Percentiles rank a stretch among this genome's conserved stretches.
These are phyloP conservation scores for Ailuropoda melanoleuca DNA, from an alignment of 2,113 vertebrate species.

Conservation along the genomic window DNA sequence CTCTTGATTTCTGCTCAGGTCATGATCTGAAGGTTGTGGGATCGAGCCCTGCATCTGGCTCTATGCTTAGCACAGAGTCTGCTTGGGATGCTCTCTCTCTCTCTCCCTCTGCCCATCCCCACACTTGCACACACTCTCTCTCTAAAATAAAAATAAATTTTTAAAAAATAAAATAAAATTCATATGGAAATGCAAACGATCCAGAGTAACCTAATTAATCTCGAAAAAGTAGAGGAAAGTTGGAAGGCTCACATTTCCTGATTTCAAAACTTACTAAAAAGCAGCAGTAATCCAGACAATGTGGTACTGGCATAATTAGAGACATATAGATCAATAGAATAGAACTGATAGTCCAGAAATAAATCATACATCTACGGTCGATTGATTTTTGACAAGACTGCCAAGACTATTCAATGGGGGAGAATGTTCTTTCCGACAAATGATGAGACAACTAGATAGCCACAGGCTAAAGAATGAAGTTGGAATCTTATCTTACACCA, in stretches of 20 bases:
- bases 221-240: not conserved
- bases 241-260: not conserved
- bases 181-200: not conserved
- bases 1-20: no score
- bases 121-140: no score
- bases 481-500: not conserved
- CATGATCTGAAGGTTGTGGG: no score
- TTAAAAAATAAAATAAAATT: not conserved
- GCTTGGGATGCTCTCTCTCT: not conserved
- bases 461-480: not conserved
- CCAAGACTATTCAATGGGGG: not conserved
- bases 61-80: not conserved
- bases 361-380: not conserved
- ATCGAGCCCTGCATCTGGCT: not conserved
- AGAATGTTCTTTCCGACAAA: conserved; percentile 4
- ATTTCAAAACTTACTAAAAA: conserved; percentile 15
- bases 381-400: not conserved
- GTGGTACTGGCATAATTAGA: not conserved
- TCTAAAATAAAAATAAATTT: not conserved
- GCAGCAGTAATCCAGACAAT: not conserved
- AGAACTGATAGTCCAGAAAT: not conserved
- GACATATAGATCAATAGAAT: not conserved
- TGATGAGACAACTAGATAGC: not conserved
- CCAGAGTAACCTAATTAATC: not conserved
- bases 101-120: not conserved